Conservation (phyloP, 2,797 vertebrate genomes). For the Syngnathus rostellatus region DNA sequence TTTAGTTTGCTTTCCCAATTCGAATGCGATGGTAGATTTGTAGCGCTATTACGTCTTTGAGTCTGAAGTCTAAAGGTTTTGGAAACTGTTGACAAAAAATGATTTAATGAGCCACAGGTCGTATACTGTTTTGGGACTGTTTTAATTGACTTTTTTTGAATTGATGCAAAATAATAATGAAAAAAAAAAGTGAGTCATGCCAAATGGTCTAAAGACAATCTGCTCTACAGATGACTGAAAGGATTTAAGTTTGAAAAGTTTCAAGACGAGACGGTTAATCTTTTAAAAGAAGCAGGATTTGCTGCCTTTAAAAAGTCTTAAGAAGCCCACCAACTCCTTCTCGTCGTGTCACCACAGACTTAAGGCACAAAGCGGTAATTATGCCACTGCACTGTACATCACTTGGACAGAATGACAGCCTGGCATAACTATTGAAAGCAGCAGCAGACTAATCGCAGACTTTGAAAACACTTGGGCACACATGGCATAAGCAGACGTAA, state of each 20-base stretch:
- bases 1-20: slow-evolving; percentile 10
- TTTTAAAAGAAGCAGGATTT: not conserved
- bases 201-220: not conserved
- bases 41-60: not conserved
- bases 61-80: slow-evolving; percentile 35
- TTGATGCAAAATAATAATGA: not conserved
- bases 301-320: not conserved
- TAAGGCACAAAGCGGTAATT: slow-evolving; percentile 25
- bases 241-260: not conserved
- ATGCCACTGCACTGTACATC: slow-evolving; percentile 18
- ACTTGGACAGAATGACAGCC: slow-evolving; percentile 24
- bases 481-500: slow-evolving; percentile 17
- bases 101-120: slow-evolving; percentile 49
- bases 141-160: not conserved
- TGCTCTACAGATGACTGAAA: not conserved
- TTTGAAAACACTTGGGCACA: slow-evolving; percentile 38
- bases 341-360: not conserved
- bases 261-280: not conserved
- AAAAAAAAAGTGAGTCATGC: not conserved
- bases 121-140: too few relatives aligned
- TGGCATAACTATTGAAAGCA: slow-evolving; percentile 29
- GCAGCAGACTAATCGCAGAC: slow-evolving; percentile 36
- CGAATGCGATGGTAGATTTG: not conserved
- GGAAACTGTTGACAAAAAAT: slow-evolving; percentile 41
- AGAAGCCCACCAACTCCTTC: not conserved